Conservation (phyloP, 2,797 vertebrate genomes). For the Onychomys leucogaster region DNA sequence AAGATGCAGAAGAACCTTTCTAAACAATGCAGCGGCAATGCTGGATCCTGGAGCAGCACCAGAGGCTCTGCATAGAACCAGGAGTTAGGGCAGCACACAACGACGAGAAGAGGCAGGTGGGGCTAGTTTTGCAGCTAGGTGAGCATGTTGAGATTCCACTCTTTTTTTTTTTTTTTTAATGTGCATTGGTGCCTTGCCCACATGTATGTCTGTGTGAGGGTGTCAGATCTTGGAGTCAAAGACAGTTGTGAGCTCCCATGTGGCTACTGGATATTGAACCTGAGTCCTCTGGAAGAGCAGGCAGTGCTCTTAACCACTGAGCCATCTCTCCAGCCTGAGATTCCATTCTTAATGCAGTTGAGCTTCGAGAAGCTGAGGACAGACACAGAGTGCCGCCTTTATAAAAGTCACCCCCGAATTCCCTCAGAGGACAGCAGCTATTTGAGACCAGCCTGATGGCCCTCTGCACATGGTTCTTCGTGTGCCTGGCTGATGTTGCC, state of each 20-base stretch:
- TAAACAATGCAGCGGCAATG: not conserved
- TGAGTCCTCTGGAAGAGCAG: too few species aligned
- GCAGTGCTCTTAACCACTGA: too few species aligned
- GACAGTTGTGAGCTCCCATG: too few species aligned
- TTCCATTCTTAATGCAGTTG: not conserved
- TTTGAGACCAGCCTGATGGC: not conserved
- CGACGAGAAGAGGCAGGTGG: not conserved
- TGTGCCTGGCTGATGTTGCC: not conserved
- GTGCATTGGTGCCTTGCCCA: too few species aligned
- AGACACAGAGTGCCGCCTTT: not conserved
- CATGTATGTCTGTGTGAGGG: too few species aligned
- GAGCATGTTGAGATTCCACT: not conserved
- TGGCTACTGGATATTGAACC: too few species aligned
- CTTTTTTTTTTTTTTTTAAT: not conserved
- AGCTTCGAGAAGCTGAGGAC: not conserved
- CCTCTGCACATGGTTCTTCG: not conserved
- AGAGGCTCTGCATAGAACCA: not conserved
- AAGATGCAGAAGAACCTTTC: not conserved
- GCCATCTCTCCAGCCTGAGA: too few species aligned
- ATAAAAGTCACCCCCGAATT: not conserved
- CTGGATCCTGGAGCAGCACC: not conserved
- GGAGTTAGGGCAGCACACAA: not conserved
- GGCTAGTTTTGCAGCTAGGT: not conserved
- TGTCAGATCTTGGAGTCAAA: too few species aligned
- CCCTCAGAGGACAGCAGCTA: not conserved